These are phyloP conservation scores for Andrena hattorfiana DNA, from an alignment of 2,888 invertebrate species.

Conservation along the genomic window DNA sequence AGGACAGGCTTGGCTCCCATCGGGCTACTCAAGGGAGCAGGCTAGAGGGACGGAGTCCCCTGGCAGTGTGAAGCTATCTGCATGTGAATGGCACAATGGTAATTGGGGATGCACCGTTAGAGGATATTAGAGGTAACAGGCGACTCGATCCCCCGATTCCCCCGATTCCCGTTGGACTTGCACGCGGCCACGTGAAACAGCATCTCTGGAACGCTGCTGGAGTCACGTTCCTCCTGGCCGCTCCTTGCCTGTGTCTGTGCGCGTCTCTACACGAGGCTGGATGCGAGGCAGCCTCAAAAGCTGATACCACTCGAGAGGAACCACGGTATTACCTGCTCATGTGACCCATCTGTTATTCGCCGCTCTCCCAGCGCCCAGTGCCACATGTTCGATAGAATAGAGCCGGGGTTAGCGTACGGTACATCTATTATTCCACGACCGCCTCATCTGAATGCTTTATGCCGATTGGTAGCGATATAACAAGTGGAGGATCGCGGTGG, in stretches of 20 bases:
- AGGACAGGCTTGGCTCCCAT: constrained; percentile 66
- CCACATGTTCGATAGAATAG: constrained; percentile 44
- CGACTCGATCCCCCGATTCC: constrained; percentile 48
- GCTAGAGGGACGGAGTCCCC: constrained; percentile 55
- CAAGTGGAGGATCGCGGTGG: constrained; percentile 41
- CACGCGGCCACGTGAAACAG: constrained; percentile 60
- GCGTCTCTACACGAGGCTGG: constrained; percentile 39
- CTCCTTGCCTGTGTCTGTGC: constrained; percentile 7
- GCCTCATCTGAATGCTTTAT: constrained; percentile 47
- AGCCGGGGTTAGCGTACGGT: constrained; percentile 27
- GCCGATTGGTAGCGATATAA: constrained; percentile 54
- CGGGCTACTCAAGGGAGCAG: constrained; percentile 75
- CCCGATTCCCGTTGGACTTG: constrained; percentile 48
- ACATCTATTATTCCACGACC: constrained; percentile 46
- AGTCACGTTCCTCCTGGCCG: constrained; percentile 76
- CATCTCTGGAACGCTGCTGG: constrained; percentile 63
- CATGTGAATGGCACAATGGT: constrained; percentile 83
- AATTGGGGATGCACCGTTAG: constrained; percentile 83
- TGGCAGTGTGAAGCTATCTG: constrained; percentile 80
- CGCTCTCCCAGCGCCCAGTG: constrained; percentile 11
- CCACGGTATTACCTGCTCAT: constrained; percentile 71
- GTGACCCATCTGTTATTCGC: constrained; percentile 66
- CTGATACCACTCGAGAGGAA: constrained; percentile 72
- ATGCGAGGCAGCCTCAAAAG: constrained; percentile 67
- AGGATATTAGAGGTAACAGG: constrained; percentile 75